Base-by-base conservation (phyloP, 2,797 vertebrate species). In the Notolepis coatsorum region DNA sequence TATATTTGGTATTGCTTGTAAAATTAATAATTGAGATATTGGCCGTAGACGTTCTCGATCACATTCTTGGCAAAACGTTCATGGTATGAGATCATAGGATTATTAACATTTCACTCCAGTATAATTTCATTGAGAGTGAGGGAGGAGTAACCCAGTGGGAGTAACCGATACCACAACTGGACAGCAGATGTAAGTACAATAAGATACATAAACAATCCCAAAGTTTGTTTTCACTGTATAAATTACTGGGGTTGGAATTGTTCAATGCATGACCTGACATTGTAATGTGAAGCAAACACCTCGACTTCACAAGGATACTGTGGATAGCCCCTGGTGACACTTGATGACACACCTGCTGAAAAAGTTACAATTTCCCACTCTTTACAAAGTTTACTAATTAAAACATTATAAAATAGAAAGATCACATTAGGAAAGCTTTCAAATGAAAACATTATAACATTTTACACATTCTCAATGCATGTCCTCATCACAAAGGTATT, bases 91-190 rank as follows among this genome's bases (percentile, higher is more conserved):
- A 28, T 67, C 42, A 73, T n/a, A n/a, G 72, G 66, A 63, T 80
- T 42, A 43, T 69, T 82, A 39, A 46, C 58, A 57, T 73, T 62
- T 71, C 53, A 50, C 41, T 72, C 51, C 43, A 66, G 52, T 74
- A 67, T 77, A 71, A 72, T 61, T 70, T 24, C 23, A 63, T 65
- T 54, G 75, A 47, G 37, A 31, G 59, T 9, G 70, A 69, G 45
- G n/a, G n/a, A 67, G 20, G 53, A 73, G 46, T 21, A n/a, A n/a
- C n/a, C n/a, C n/a, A n/a, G n/a, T n/a, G n/a, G 20, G 43, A 62
- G 53, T 58, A 48, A 76, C 30, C 55, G 61, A 65, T 45, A 65
- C 50, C 68, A 79, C 70, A 79, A 82, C 73, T 78, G 76, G 71
- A 31, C 56, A 59, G 59, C 77, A 79, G 77, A 82, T 84, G 73